Base-by-base conservation (phyloP, 1,140 invertebrate species). In the Camponotus pennsylvanicus region DNA sequence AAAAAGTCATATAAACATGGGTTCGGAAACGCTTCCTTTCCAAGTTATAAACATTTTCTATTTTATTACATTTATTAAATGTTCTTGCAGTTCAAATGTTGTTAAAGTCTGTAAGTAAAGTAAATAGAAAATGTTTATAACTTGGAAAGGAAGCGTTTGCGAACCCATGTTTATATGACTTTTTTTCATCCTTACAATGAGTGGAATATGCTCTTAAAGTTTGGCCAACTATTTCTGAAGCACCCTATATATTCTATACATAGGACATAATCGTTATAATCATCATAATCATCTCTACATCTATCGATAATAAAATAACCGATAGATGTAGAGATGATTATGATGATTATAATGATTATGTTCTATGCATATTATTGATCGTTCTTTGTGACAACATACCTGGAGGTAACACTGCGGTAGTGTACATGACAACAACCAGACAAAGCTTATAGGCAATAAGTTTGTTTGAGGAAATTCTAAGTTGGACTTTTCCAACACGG, bases 361-460 rank as follows among this genome's bases (percentile, higher is more conserved):
- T 3, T 7, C n/a, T 70, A 61, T 45, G n/a, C 42, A 37, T 42
- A 80, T 27, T 27, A 27, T 27, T 27, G 27, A 27, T 27, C 27
- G 0, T 27, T 27, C 1, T 71, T 6, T 45, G 11, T 5, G 15
- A 69, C 13, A 67, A 86, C 52, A 45, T 93, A 95, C 95, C 92
- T 94, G 92, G 32, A 96, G 97, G 92, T 97, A 98, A 5, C 97
- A 93, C 15, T 96, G 95, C 0, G 97, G 97, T 89, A 98, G 94
- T 9, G 97, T 96, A 37, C 96, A 97, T 2, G 97, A 97, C 85
- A 98, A 94, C 55, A 98, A 95, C 98, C 98, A 98, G 5, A 98
- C 97, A 89, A 97, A 96, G 75, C 97, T 97, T 78, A 97, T 95
- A 0, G 97, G 97, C 84, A 95, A 97, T 69, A 95, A 89, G 79